Evolutionary conservation across 53 echinoderm and acorn worm genomes (phyloP), one percentile per base, ranked within the genome.

Genomic region (Echinarachnius parma): DNA sequence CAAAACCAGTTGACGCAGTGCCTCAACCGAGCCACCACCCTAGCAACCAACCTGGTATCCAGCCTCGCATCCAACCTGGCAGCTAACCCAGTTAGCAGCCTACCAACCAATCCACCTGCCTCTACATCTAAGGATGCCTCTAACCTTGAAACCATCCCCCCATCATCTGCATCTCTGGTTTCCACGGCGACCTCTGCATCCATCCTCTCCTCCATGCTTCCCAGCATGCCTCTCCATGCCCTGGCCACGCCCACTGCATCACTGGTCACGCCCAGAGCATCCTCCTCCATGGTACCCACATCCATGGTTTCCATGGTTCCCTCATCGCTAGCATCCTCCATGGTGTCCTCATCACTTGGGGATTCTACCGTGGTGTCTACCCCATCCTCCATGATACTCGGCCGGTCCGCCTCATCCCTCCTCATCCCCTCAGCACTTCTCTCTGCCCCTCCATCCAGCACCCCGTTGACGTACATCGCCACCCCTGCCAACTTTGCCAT

Each of bases 201-300:
- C 34, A 31, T 11, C 15, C 65, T 61, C 20, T 61, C 61, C 1
- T 34, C 61, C 1, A 24, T 39, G 19, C 50, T 15, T 4, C 50
- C 50, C 0, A 5, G 14, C 34, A 1, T 52, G 36, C 55, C 57
- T 24, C 23, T 57, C 7, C 16, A 25, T n/a, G 11, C 39, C 0
- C 28, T 55, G 28, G 42, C 72, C 72, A 27, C 42, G 23, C 68
- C 68, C 22, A 2, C 28, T 9, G 25, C 14, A 2, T 48, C 68
- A 0, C 16, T 33, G 23, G 5, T 19, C 34, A 30, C 21, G 5
- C 46, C 28, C 21, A 13, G 7, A 7, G 7, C 42, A 7, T 39
- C 42, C 42, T 39, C 42, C 13, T 39, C 42, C 7, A 39, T 39
- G 42, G 42, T 39, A 13, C 7, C 42, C 7, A 39, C 42, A 7